Conservation (phyloP, 2,888 invertebrate genomes). For the Eulithis prunata region DNA sequence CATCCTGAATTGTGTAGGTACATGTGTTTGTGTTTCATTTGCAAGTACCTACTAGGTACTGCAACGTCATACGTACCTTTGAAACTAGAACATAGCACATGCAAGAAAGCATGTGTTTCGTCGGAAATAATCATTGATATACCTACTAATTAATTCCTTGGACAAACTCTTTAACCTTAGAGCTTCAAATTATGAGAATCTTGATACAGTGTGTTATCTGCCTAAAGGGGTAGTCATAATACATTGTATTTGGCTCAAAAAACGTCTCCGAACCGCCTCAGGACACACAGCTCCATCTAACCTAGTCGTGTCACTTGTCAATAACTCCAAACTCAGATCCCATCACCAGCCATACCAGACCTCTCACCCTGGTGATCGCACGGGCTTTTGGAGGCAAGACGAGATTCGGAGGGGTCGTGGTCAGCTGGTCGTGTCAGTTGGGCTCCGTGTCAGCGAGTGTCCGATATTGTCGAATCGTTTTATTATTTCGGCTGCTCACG, state of each 20-base stretch:
- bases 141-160: no score
- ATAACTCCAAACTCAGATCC: constrained; percentile 25
- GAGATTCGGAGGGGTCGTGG: constrained; percentile 26
- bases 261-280: constrained; percentile 3
- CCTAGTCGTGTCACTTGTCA: constrained; percentile 27
- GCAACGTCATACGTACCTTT: no score
- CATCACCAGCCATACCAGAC: constrained; percentile 26
- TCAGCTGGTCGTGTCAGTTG: constrained; percentile 29
- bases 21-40: no score
- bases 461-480: constrained; percentile 41
- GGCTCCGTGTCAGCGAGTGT: constrained; percentile 41
- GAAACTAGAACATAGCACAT: no score
- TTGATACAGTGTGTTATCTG: not conserved
- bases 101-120: no score
- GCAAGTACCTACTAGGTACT: no score
- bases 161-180: no score
- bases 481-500: constrained; percentile 39
- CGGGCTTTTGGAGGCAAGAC: not conserved
- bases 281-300: constrained; percentile 9
- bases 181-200: not conserved
- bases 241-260: constrained; percentile 7
- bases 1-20: no score
- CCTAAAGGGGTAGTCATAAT: not conserved
- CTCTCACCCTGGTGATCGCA: constrained; percentile 22
- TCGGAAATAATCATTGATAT: no score